phyloP scores from a whole-genome alignment of 1,140 invertebrate genomes.

The Pogonomyrmex barbatus region DNA sequence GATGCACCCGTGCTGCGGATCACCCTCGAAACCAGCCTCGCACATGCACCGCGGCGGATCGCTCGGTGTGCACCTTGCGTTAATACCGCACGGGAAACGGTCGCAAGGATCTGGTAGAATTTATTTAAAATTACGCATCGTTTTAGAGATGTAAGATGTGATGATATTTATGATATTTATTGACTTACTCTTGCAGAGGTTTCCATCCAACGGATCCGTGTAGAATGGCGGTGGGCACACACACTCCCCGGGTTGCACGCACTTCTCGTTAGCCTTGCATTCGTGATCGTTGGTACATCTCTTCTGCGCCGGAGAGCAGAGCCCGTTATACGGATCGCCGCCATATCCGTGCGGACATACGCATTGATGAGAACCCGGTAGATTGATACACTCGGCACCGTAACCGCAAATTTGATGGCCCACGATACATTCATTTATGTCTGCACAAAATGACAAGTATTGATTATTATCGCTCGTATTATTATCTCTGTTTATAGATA shows the following conservation, averaged over 20 bases:
- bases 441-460: conserved; percentile 78
- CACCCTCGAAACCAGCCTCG: conserved; percentile 93
- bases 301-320: conserved; percentile 93
- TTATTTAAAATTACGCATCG: neutral
- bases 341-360: conserved; percentile 92
- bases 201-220: conserved; percentile 91
- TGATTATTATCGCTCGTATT: neutral
- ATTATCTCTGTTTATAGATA: neutral
- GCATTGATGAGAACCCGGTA: conserved; percentile 92
- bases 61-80: conserved; percentile 95
- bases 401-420: conserved; percentile 92
- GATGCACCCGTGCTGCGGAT: conserved; percentile 92
- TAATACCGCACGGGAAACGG: conserved; percentile 95
- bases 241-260: conserved; percentile 95
- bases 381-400: conserved; percentile 94
- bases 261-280: conserved; percentile 95
- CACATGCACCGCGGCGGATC: conserved; percentile 96
- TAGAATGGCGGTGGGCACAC: conserved; percentile 95
- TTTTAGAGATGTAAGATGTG: too few relatives aligned
- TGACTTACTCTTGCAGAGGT: conserved; percentile 92
- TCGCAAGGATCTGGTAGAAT: conserved; percentile 89
- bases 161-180: neutral
- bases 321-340: conserved; percentile 87
- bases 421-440: conserved; percentile 94
- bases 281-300: conserved; percentile 93